These are phyloP conservation scores for Plumapathes pennacea DNA, from an alignment of 92 coral and sea anemone genomes.

Conservation along the genomic window DNA sequence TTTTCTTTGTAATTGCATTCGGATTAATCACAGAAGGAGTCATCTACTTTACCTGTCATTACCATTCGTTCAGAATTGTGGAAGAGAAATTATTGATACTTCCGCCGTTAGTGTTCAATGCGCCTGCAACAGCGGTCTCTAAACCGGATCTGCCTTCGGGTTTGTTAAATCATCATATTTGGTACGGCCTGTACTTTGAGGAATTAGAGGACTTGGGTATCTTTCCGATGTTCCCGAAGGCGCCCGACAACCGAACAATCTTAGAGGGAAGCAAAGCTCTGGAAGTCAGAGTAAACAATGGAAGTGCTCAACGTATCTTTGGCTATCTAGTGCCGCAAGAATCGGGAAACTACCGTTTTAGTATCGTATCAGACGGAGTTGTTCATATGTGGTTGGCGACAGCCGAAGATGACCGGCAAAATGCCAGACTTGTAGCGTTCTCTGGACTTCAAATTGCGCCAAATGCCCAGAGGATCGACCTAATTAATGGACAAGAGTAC, in stretches of 20 bases:
- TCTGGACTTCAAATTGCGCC: constrained; percentile 5
- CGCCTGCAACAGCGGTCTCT: too few relatives aligned
- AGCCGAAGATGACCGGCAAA: neutral
- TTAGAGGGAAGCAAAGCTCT: neutral
- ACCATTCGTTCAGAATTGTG: too few relatives aligned
- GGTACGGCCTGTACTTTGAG: constrained; percentile 21
- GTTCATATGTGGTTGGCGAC: constrained; percentile 32
- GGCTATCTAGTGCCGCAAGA: constrained; percentile 44
- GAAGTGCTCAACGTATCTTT: constrained; percentile 16
- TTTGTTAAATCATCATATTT: constrained; percentile 22
- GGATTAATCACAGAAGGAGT: too few relatives aligned
- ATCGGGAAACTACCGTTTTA: constrained; percentile 42
- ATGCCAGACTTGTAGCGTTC: too few relatives aligned
- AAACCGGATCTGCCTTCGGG: neutral
- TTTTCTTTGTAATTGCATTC: too few relatives aligned
- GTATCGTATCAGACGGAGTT: constrained; percentile 22
- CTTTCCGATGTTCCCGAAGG: constrained; percentile 58
- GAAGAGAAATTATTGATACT: too few relatives aligned
- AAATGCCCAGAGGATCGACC: constrained; percentile 8
- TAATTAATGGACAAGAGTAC: constrained; percentile 19
- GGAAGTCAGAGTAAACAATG: neutral
- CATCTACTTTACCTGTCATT: too few relatives aligned
- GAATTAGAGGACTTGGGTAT: constrained; percentile 35
- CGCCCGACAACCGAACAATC: constrained; percentile 12
- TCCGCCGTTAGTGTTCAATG: too few relatives aligned